Conservation (phyloP, 30 jellyfish, hydroid and myxozoan genomes). For the Chrysaora quinquecirrha region DNA sequence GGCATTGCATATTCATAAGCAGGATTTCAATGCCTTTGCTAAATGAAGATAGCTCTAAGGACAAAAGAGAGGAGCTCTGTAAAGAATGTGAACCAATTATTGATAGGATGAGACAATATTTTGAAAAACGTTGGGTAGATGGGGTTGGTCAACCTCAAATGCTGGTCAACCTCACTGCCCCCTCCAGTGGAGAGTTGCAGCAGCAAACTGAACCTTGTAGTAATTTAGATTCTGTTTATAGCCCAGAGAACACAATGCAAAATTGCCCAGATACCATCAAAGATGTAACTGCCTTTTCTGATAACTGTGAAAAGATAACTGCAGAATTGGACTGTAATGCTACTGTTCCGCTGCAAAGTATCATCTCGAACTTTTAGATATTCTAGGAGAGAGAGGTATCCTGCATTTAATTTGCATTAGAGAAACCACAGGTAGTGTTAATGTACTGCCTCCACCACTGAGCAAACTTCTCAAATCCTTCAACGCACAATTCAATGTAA, state of each 20-base stretch:
- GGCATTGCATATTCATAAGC: conserved; percentile 14
- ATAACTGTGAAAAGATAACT: too few species aligned
- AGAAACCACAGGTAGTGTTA: conserved; percentile 74
- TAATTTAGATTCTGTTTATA: background rate
- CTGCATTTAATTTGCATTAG: conserved; percentile 71
- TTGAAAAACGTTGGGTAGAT: background rate
- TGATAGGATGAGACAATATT: background rate
- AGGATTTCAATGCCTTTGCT: conserved; percentile 7
- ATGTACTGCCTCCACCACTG: conserved; percentile 63
- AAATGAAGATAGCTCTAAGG: conserved; percentile 46
- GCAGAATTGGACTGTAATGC: background rate
- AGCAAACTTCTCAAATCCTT: conserved; percentile 54
- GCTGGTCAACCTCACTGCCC: background rate
- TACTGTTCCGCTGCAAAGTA: background rate
- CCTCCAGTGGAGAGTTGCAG: background rate
- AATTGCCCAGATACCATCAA: too few species aligned
- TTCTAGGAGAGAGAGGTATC: conserved; percentile 50
- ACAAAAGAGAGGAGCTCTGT: conserved; percentile 6
- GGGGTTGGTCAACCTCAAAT: too few species aligned
- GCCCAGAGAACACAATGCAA: background rate
- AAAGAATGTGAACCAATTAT: conserved; percentile 21
- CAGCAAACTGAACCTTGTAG: background rate
- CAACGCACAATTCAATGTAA: conserved; percentile 21
- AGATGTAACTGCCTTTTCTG: too few species aligned
- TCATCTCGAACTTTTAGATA: conserved; percentile 20